A percentile compares a stretch with the other conserved stretches of the same genome.
Evolutionary conservation across 2,888 invertebrate genomes (phyloP).

Genomic region (Drosophila setosimentum): DNA sequence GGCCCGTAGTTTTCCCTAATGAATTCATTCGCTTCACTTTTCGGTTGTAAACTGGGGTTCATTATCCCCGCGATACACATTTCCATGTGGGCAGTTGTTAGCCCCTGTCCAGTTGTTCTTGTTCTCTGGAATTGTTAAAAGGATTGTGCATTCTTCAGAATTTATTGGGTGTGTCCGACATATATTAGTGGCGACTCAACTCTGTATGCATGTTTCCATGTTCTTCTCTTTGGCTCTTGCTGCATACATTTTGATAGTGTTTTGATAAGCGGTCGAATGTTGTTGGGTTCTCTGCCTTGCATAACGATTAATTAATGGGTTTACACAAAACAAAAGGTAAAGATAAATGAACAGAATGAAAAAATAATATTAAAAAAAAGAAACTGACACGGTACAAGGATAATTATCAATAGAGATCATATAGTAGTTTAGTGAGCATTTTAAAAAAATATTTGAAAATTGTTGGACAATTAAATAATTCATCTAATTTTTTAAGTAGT

Average conservation of each 20-base stretch:
- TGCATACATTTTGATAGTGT: conserved; percentile 65
- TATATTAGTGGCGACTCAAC: conserved; percentile 56
- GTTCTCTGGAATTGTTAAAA: conserved; percentile 60
- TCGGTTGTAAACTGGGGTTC: conserved; percentile 71
- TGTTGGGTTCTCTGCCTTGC: conserved; percentile 28
- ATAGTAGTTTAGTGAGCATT: background rate
- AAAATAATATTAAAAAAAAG: background rate
- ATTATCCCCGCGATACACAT: conserved; percentile 63
- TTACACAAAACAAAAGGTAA: background rate
- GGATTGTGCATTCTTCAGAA: conserved; percentile 74
- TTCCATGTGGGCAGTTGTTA: conserved; percentile 56
- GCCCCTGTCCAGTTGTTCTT: conserved; percentile 25
- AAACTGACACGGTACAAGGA: background rate
- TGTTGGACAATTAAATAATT: background rate
- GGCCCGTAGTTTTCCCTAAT: conserved; percentile 71
- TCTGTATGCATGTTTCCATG: conserved; percentile 10
- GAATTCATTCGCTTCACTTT: conserved; percentile 80
- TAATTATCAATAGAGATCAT: background rate
- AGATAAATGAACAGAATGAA: background rate
- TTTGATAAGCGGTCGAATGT: conserved; percentile 67
- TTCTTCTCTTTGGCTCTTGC: conserved; percentile 11
- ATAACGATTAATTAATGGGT: conserved; percentile 62
- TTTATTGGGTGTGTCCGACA: conserved; percentile 79
- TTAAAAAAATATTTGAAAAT: background rate
- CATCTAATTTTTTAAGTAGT: background rate